Base-by-base conservation (phyloP, 2,797 vertebrate species). In the Megaceryle alcyon region DNA sequence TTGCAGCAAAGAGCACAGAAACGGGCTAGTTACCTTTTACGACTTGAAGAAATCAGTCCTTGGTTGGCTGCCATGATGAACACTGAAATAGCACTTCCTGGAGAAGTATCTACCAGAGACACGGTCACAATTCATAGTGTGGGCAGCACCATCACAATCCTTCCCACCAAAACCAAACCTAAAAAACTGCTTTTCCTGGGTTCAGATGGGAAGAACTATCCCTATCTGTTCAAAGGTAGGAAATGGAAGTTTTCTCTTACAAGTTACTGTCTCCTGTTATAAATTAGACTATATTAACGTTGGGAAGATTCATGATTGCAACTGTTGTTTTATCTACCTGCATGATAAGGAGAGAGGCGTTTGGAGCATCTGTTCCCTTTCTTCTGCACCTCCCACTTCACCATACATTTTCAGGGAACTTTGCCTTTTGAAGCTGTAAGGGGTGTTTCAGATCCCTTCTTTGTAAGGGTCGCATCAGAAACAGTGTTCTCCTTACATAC, bases 91-190 rank as follows among this genome's bases (percentile, higher is more conserved):
- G 99, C 99, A 1, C 98, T 99, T 82, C 99, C 99, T 1, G 99
- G 99, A 14, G 99, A 99, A 96, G 99, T 99, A 43, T 99, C 99
- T 1, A 99, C 99, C 35, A 99, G 99, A 35, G 99, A 99, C 43
- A 98, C 99, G 0, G 98, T 99, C 86, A 99, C 99, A 84, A 99
- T 99, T 91, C 99, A 99, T 86, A 99, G 98, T 1, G 99, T 99
- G 65, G 99, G 99, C 43, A 99, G 98, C 97, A 99, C 99, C 65
- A 99, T 99, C 95, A 99, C 99, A 51, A 99, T 99, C 94, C 98
- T 99, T 79, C 99, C 99, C 1, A 99, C 99, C 71, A 99, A 99
- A 98, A 99, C 99, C 71, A 99, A 99, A 86, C 99, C 99, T 25
- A 99, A 99, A 97, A 99, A 99, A 86, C 98, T 99, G 14, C 99